Evolutionary conservation across 1,140 invertebrate genomes (phyloP), one percentile per base, ranked within the genome.

Genomic region (Habropoda laboriosa): DNA sequence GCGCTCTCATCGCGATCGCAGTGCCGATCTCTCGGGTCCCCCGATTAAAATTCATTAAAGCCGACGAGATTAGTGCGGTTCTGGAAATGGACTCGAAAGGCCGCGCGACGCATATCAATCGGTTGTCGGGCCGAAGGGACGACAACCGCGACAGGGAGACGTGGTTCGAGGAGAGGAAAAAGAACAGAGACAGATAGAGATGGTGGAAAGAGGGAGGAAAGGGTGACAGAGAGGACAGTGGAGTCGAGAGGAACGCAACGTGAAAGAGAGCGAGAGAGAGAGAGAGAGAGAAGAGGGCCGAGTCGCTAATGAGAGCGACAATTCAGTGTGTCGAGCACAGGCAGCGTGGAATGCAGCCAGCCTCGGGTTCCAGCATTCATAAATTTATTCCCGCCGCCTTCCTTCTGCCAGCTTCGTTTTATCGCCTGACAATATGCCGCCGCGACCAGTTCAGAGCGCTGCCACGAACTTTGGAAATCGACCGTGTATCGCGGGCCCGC

Each of bases 291-390:
- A 82, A 77, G 35, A 51, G 42, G 80, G 73, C 64, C 78, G 82
- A 86, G 86, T 88, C 85, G 86, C 86, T 89, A 88, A 89, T 89
- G 86, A 89, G 88, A 84, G 86, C 87, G 86, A 89, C 87, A 88
- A 89, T 89, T 89, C 88, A 87, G 82, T 86, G 85, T 84, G 87
- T 89, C 87, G 84, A 74, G 82, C 68, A 77, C 82, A 88, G 86
- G 67, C 82, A 71, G 80, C 80, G 78, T 84, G 88, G 87, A 89
- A 89, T 89, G 88, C 88, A 87, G 85, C 86, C 72, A 64, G 74
- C 77, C 78, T 67, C 77, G 60, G 75, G 60, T 87, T 82, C 71
- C 81, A 80, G 75, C 85, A 79, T 86, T 89, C 83, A 86, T 83
- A 88, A 88, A 89, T 89, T 89, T 86, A 89, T 89, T 84, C 87